These are phyloP conservation scores for Vidua macroura DNA, from an alignment of 2,113 vertebrate species.

Conservation along the genomic window DNA sequence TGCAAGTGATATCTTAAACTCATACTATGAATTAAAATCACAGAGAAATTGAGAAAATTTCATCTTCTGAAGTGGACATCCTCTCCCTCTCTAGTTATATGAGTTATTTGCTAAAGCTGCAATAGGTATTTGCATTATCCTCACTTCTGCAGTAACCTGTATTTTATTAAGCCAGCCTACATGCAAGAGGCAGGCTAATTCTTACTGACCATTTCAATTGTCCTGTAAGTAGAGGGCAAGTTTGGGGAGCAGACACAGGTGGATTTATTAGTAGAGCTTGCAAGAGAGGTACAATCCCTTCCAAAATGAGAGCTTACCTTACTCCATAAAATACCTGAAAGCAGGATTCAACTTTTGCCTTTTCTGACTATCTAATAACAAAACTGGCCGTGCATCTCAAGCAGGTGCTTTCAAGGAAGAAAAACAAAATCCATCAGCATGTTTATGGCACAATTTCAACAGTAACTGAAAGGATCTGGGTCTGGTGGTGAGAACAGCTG, in stretches of 20 bases:
- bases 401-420: constrained; percentile 36
- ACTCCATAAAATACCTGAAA: not conserved
- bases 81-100: not conserved
- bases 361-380: not conserved
- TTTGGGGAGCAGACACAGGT: not conserved
- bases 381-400: not conserved
- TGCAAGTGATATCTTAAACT: not conserved
- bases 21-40: not conserved
- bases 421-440: not conserved
- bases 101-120: not conserved
- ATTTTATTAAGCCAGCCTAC: not conserved
- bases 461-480: not conserved
- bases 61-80: not conserved
- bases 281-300: not conserved
- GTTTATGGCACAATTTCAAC: constrained; percentile 13
- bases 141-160: not conserved
- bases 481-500: constrained; percentile 29
- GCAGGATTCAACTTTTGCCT: not conserved
- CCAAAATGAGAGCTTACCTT: not conserved
- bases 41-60: not conserved
- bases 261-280: not conserved
- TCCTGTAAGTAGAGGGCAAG: not conserved
- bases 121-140: not conserved
- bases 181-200: not conserved
- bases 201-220: not conserved